A percentile compares a stretch with the other conserved stretches of the same genome.
phyloP scores from a whole-genome alignment of 2,113 vertebrate genomes.

The Bostrychus sinensis region DNA sequence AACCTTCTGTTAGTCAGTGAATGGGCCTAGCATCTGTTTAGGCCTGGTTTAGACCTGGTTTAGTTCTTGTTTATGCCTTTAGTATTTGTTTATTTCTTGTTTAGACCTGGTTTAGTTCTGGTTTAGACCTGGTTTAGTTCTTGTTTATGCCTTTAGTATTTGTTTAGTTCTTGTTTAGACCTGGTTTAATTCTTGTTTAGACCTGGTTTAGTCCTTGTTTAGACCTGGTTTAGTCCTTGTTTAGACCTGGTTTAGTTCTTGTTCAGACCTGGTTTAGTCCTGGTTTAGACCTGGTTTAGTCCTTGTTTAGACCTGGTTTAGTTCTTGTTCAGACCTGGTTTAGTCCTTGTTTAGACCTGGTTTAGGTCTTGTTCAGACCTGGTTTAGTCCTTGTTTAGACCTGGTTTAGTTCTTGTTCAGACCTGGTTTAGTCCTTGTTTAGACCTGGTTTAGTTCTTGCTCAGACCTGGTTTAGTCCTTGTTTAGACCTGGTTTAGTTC shows the following conservation, averaged over 20 bases:
- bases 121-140: background rate
- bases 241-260: background rate
- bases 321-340: background rate
- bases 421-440: background rate
- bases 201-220: background rate
- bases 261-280: background rate
- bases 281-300: background rate
- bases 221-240: background rate
- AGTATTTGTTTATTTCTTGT: background rate
- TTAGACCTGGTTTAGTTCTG: background rate
- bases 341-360: background rate
- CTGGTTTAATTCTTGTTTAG: background rate
- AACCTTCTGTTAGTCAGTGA: too few relatives aligned
- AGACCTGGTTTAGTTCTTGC: background rate
- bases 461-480: background rate
- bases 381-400: background rate
- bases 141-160: too few relatives aligned
- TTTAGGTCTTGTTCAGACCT: background rate
- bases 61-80: background rate
- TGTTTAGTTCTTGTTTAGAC: background rate
- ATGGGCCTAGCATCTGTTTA: too few relatives aligned
- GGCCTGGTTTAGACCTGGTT: background rate
- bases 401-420: background rate
- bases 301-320: background rate
- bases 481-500: background rate